Evolutionary conservation across 2,888 invertebrate species (phyloP), one percentile per base, ranked within the genome.

Genomic region (Trissoscelio sp.): DNA sequence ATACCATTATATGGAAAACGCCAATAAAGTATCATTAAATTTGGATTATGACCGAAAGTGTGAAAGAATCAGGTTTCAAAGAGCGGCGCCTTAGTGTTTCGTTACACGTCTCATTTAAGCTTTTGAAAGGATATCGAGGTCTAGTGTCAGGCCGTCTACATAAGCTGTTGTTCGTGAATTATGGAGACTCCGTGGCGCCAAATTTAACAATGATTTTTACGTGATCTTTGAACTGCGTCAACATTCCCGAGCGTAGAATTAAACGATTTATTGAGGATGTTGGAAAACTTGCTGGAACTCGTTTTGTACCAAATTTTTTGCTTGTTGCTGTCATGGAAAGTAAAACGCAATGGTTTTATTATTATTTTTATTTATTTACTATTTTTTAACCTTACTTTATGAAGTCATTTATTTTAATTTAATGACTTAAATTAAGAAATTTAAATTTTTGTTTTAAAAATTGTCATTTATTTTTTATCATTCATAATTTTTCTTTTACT

Each of bases 21-120:
- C 57, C 72, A 79, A 72, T 79, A 79, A 79, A 79, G 20, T 72
- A 48, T 72, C 79, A 79, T 79, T 79, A 79, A 72, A 58, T 58
- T 58, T 46, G 72, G 72, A 79, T 79, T 79, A 79, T 37, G 44
- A 14, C 46, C 46, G 53, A 70, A 51, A 64, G 78, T 70, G 70
- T 70, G 78, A 78, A 70, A 64, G 78, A 70, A 48, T 79, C 72
- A 16, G 11, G 60, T 73, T 79, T 73, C 72, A 79, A 79, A 72
- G 72, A 73, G 66, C 57, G 58, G 72, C 79, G 66, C 37, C 72
- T 34, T 24, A 20, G 73, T 53, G 57, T 73, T 79, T 66, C 60
- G 73, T 79, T 79, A 60, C 64, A 58, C 79, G 67, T 73, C 72
- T 79, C 78, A 57, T 78, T 78, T 78, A 53, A 64, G 60, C 42